phyloP scores from a whole-genome alignment of 2,797 vertebrate species.

The Picus viridis region DNA sequence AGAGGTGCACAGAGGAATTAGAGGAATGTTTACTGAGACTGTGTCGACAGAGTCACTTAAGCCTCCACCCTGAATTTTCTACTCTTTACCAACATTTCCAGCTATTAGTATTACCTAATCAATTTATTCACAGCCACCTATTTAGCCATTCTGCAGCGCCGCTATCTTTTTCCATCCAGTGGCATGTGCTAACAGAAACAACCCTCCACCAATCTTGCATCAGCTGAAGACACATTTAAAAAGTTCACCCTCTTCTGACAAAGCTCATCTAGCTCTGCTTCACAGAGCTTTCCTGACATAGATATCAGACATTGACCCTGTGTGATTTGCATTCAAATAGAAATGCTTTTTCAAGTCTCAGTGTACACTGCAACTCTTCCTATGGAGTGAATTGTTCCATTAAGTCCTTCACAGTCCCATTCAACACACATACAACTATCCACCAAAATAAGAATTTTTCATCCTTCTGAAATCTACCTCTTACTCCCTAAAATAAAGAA shows the following conservation, averaged over 20 bases:
- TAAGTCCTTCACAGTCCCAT: not conserved
- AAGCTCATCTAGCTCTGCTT: not conserved
- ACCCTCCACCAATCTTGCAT: not conserved
- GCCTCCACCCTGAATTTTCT: not conserved
- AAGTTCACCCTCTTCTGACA: not conserved
- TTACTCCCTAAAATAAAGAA: not conserved
- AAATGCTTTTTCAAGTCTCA: not conserved
- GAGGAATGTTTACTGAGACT: not conserved
- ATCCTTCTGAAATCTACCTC: not conserved
- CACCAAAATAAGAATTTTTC: not conserved
- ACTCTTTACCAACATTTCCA: not conserved
- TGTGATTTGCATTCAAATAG: not conserved
- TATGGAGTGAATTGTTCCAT: not conserved
- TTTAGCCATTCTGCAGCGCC: not conserved
- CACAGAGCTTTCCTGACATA: not conserved
- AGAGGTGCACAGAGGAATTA: not conserved
- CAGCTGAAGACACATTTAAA: not conserved
- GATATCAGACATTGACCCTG: not conserved
- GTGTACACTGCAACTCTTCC: not conserved
- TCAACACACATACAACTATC: not conserved
- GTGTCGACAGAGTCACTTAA: not conserved
- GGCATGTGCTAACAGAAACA: not conserved
- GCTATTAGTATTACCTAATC: not conserved
- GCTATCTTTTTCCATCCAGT: not conserved
- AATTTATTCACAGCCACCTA: not conserved